phyloP scores from a whole-genome alignment of 2,888 invertebrate genomes.

The Baronia brevicornis region DNA sequence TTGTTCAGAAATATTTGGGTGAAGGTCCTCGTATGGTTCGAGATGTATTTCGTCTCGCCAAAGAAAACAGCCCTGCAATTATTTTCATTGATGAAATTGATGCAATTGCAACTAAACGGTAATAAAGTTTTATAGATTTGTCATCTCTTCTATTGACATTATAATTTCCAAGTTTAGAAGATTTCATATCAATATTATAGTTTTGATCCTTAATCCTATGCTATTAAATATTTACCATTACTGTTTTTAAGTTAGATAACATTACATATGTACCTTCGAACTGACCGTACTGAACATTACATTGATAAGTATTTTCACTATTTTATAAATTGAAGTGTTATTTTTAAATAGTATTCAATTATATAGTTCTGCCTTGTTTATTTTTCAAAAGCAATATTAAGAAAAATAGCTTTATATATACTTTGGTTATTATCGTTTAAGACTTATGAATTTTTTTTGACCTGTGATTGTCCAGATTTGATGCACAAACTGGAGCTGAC shows the following conservation, averaged over 20 bases:
- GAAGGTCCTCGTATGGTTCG: slow-evolving; percentile 99
- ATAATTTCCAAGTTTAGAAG: no score
- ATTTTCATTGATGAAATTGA: slow-evolving; percentile 99
- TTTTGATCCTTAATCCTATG: not conserved
- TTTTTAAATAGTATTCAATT: no score
- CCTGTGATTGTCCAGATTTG: slow-evolving; percentile 76
- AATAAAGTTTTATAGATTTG: slow-evolving; percentile 9
- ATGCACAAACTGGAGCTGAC: slow-evolving; percentile 99
- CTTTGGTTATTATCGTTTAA: not conserved
- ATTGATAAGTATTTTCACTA: no score
- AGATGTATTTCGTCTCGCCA: slow-evolving; percentile 98
- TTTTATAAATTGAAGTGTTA: no score
- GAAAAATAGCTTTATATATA: no score
- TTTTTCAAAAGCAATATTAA: no score
- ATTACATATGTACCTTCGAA: no score
- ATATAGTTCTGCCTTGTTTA: no score
- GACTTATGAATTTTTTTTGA: not conserved
- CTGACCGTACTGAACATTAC: no score
- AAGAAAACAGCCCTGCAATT: slow-evolving; percentile 99
- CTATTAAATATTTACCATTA: not conserved
- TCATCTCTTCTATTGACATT: no score
- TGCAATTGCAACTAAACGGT: slow-evolving; percentile 98
- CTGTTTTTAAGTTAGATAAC: no score
- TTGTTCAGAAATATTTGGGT: slow-evolving; percentile 99
- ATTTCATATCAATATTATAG: no score